phyloP scores from a whole-genome alignment of 2,888 invertebrate genomes.

The Hipparchia sbordonii region DNA sequence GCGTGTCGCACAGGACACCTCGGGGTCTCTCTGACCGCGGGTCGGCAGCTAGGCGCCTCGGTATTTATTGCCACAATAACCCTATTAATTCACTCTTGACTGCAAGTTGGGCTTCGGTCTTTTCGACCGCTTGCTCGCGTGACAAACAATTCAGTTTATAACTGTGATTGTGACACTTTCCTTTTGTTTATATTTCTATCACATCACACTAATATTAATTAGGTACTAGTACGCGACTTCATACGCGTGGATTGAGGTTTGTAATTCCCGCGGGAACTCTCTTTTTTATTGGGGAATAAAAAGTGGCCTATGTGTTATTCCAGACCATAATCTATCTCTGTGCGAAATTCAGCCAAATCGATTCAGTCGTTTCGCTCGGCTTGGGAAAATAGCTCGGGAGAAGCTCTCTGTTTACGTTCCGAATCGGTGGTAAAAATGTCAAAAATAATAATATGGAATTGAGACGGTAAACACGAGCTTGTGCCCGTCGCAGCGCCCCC shows the following conservation, averaged over 20 bases:
- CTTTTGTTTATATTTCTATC: slow-evolving; percentile 10
- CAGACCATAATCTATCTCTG: too few relatives aligned
- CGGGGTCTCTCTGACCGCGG: slow-evolving; percentile 70
- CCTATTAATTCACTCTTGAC: slow-evolving; percentile 72
- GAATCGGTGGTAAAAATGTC: not conserved
- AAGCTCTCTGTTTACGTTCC: too few relatives aligned
- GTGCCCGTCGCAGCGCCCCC: slow-evolving; percentile 1
- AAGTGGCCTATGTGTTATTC: too few relatives aligned
- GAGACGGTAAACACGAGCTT: not conserved
- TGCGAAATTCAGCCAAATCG: too few relatives aligned
- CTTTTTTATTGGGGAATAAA: too few relatives aligned
- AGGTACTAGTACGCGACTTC: too few relatives aligned
- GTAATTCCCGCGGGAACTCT: too few relatives aligned
- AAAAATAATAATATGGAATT: not conserved
- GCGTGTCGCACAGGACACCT: slow-evolving; percentile 60
- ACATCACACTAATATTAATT: too few relatives aligned
- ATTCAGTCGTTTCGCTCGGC: too few relatives aligned
- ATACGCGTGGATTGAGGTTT: too few relatives aligned
- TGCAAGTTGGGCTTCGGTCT: slow-evolving; percentile 39
- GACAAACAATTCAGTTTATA: slow-evolving; percentile 43
- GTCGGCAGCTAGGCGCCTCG: slow-evolving; percentile 73
- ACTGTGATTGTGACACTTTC: slow-evolving; percentile 31
- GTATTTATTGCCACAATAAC: slow-evolving; percentile 82
- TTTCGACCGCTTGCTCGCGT: slow-evolving; percentile 42
- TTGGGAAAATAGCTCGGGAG: too few relatives aligned